Evolutionary conservation across 2,888 invertebrate species (phyloP).

Genomic region (Scaeva pyrastri): DNA sequence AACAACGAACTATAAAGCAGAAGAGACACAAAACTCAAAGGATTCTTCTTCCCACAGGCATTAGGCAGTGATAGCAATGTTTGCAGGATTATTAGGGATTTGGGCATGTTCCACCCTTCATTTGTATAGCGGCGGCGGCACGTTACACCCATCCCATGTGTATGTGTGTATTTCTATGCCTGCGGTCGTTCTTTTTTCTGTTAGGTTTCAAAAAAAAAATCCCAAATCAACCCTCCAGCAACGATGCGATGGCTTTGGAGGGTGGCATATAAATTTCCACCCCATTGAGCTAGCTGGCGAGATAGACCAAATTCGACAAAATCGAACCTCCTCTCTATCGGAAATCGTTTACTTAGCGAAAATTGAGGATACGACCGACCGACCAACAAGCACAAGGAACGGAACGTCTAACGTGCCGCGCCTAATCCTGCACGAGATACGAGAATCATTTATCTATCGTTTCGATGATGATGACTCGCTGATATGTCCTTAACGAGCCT

Average conservation of each 20-base stretch:
- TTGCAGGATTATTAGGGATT: constrained; percentile 76
- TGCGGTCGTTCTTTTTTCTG: constrained; percentile 38
- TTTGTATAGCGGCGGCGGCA: neutral
- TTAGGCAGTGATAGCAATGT: constrained; percentile 74
- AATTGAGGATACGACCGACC: constrained; percentile 62
- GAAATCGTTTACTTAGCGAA: constrained; percentile 76
- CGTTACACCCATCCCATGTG: constrained; percentile 52
- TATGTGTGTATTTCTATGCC: constrained; percentile 27
- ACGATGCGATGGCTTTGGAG: constrained; percentile 14
- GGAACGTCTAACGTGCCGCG: constrained; percentile 55
- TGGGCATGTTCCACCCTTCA: constrained; percentile 71
- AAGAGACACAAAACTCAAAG: constrained; percentile 45
- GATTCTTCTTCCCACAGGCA: constrained; percentile 77
- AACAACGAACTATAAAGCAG: constrained; percentile 14
- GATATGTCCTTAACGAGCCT: constrained; percentile 75
- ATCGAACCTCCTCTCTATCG: constrained; percentile 75
- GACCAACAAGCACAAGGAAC: constrained; percentile 18
- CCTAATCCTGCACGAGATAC: constrained; percentile 76
- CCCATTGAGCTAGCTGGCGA: constrained; percentile 64
- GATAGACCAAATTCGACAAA: constrained; percentile 64
- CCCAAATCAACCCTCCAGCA: constrained; percentile 53
- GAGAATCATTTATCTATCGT: constrained; percentile 74
- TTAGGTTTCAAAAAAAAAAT: constrained; percentile 26
- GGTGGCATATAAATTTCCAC: constrained; percentile 71
- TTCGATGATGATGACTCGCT: constrained; percentile 73